Evolutionary conservation across 2,888 invertebrate species (phyloP).

Genomic region (Ichneumoninae sp.): DNA sequence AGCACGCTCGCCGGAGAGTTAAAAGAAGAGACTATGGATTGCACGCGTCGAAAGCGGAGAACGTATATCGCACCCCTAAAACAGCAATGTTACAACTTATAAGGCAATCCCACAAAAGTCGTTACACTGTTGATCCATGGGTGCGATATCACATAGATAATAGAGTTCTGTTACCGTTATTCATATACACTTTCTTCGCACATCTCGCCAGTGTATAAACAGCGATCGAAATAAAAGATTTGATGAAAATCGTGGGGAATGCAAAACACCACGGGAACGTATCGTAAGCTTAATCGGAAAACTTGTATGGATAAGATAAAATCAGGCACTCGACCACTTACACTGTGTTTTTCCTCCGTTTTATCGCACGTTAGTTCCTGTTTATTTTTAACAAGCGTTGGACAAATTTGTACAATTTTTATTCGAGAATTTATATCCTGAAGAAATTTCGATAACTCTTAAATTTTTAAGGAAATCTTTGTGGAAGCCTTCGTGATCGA

Average conservation of each 20-base stretch:
- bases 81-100: background rate
- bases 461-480: background rate
- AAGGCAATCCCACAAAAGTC: background rate
- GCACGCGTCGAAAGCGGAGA: constrained; percentile 16
- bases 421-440: background rate
- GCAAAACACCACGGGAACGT: too few relatives aligned
- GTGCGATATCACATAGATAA: background rate
- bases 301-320: too few relatives aligned
- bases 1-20: constrained; percentile 18
- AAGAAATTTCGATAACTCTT: background rate
- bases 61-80: constrained; percentile 6
- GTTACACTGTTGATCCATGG: background rate
- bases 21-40: constrained; percentile 20
- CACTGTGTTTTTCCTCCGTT: too few relatives aligned
- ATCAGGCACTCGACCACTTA: too few relatives aligned
- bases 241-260: too few relatives aligned
- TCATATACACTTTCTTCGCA: background rate
- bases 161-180: background rate
- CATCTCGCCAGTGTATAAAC: too few relatives aligned
- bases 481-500: background rate
- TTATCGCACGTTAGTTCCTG: too few relatives aligned
- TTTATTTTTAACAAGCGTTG: background rate
- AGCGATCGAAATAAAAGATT: too few relatives aligned
- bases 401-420: background rate
- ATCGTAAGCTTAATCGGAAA: too few relatives aligned